Percentiles rank a stretch among this genome's conserved stretches.
Evolutionary conservation across 1,140 invertebrate species (phyloP).

Genomic region (Lasioglossum baleicum): DNA sequence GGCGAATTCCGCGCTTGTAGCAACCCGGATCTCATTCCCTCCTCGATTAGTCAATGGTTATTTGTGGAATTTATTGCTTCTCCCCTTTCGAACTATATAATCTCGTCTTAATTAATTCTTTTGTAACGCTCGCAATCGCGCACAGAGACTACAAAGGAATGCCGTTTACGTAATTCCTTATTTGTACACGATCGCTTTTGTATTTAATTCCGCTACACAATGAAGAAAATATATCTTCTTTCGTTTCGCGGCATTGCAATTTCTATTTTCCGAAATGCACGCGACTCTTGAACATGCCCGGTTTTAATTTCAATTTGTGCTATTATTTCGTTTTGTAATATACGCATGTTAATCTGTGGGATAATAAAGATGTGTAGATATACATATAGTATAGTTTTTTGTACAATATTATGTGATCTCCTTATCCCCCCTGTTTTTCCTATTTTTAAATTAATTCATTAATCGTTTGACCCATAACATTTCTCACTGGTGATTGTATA

Average conservation of each 20-base stretch:
- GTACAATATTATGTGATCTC: background rate
- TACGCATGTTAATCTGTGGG: background rate
- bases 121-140: background rate
- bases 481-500: background rate
- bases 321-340: constrained; percentile 15
- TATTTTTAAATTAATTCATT: constrained; percentile 12
- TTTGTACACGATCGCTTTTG: background rate
- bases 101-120: constrained; percentile 14
- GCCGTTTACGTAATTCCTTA: background rate
- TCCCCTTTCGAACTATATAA: background rate
- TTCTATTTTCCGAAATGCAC: background rate
- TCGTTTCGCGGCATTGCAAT: background rate
- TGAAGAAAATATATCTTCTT: background rate
- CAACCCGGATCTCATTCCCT: background rate
- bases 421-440: background rate
- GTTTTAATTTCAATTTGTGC: background rate
- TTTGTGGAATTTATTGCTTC: constrained; percentile 8
- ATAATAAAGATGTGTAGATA: constrained; percentile 17
- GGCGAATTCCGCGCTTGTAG: background rate
- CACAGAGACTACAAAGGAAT: background rate
- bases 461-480: constrained; percentile 5
- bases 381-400: background rate
- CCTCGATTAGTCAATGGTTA: constrained; percentile 7
- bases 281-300: background rate
- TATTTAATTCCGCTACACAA: background rate